Conservation (phyloP, 2,888 invertebrate species). For the Tenthredo distinguenda region DNA sequence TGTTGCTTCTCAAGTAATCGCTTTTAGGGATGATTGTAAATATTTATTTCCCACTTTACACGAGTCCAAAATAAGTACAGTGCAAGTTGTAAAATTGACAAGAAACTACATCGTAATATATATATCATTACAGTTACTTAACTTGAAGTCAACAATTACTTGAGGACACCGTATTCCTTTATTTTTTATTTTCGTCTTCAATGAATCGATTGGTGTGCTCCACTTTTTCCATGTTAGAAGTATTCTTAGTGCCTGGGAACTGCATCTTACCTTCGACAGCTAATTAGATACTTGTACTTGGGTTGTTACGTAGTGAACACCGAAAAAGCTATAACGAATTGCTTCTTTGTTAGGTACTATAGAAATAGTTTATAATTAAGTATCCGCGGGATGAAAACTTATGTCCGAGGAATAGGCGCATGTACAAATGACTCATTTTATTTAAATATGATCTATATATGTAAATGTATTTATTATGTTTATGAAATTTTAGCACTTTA, state of each 20-base stretch:
- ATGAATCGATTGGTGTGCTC: background rate
- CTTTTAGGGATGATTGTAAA: background rate
- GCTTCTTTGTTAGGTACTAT: slow-evolving; percentile 55
- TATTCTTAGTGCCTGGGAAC: slow-evolving; percentile 10
- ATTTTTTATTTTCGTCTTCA: background rate
- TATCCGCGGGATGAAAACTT: background rate
- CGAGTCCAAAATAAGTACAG: no score
- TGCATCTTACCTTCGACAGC: slow-evolving; percentile 24
- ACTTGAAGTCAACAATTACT: background rate
- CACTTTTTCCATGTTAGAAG: slow-evolving; percentile 12
- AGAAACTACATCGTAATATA: background rate
- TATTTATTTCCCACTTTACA: background rate
- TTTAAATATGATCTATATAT: background rate
- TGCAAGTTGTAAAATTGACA: background rate
- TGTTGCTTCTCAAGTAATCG: background rate
- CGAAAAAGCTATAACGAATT: slow-evolving; percentile 63
- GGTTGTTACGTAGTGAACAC: slow-evolving; percentile 61
- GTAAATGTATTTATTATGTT: background rate
- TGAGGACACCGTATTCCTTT: background rate
- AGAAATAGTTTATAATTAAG: slow-evolving; percentile 17
- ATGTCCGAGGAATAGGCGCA: slow-evolving; percentile 7
- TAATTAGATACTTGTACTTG: slow-evolving; percentile 40
- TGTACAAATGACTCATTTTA: slow-evolving; percentile 1
- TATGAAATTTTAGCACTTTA: slow-evolving; percentile 31
- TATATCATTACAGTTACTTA: background rate